Evolutionary conservation across 2,888 invertebrate species (phyloP), one percentile per base, ranked within the genome.

Genomic region (Calameuta idolon): DNA sequence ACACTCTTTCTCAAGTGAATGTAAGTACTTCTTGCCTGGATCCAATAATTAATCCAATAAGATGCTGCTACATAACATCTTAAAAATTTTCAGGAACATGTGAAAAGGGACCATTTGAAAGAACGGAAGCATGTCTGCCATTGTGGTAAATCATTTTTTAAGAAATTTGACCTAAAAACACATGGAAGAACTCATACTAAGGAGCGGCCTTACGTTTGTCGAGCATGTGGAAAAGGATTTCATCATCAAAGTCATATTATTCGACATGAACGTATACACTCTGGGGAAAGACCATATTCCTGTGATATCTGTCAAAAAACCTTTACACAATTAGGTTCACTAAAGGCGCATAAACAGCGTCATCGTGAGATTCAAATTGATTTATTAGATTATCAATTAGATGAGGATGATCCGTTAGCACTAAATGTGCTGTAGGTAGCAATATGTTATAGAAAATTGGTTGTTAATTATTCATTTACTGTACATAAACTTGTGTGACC

Each of bases 111-210:
- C 79, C 92, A 92, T 78, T 81, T 89, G 12, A 91, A 91, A 78
- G 89, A 91, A 74, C 84, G 91, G 11, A 87, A 91, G 69, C 90
- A 91, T 79, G 82, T 87, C 3, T 92, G 92, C 77, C 81, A 87
- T 11, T 92, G 92, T 77, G 86, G 85, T 12, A 92, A 92, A 82
- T 87, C 89, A 1, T 92, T 92, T 79, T 92, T 90, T 83, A 91
- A 92, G 73, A 91, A 90, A 75, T 90, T 90, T 73, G 92, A 92
- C 79, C 85, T 92, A n/a, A 91, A 90, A 75, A 89, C 89, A 40
- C 92, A 92, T 75, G 85, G 85, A 69, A 86, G 92, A 79, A 90
- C 88, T 2, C 92, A 92, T 77, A 91, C 91, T 3, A 87, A 91
- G 34, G 92, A 92, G 80, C 87, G 90, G 34, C 92, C 92, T 0